Evolutionary conservation across 2,888 invertebrate species (phyloP).

Genomic region (Noctua pronuba): DNA sequence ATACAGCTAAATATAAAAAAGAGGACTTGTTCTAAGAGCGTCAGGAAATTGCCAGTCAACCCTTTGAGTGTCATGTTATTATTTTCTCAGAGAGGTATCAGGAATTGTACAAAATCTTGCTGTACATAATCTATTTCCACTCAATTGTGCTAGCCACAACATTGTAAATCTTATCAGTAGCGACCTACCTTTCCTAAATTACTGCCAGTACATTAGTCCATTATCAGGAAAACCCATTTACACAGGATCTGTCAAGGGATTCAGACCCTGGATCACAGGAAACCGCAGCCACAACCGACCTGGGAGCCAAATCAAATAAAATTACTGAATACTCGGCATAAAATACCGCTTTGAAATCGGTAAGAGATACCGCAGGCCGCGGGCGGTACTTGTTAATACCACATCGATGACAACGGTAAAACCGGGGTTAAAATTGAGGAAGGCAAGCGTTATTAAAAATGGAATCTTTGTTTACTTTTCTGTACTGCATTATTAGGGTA

Average conservation of each 20-base stretch:
- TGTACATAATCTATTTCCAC: not conserved
- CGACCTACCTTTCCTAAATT: not conserved
- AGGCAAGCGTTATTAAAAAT: slow-evolving; percentile 17
- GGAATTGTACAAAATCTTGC: not conserved
- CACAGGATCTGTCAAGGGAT: slow-evolving; percentile 1
- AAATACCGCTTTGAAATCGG: slow-evolving; percentile 19
- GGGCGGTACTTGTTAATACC: slow-evolving; percentile 32
- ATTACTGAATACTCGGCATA: slow-evolving; percentile 11
- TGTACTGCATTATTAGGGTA: too few relatives aligned
- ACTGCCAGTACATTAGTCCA: not conserved
- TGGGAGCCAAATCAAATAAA: slow-evolving; percentile 32
- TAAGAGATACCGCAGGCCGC: slow-evolving; percentile 24
- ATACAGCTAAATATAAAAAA: not conserved
- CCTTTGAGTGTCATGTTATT: not conserved
- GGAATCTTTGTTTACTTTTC: not conserved
- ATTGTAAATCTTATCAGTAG: not conserved
- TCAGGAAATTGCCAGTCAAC: not conserved
- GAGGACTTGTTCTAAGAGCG: not conserved
- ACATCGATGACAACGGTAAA: slow-evolving; percentile 34
- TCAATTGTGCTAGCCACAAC: not conserved
- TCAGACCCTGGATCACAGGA: slow-evolving; percentile 1
- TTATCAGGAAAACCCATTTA: not conserved
- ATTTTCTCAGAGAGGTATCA: not conserved
- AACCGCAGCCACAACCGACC: slow-evolving; percentile 21
- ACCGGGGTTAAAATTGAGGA: slow-evolving; percentile 5